These are phyloP conservation scores for Chiroxiphia lanceolata DNA, from an alignment of 2,797 vertebrate species.

Conservation along the genomic window DNA sequence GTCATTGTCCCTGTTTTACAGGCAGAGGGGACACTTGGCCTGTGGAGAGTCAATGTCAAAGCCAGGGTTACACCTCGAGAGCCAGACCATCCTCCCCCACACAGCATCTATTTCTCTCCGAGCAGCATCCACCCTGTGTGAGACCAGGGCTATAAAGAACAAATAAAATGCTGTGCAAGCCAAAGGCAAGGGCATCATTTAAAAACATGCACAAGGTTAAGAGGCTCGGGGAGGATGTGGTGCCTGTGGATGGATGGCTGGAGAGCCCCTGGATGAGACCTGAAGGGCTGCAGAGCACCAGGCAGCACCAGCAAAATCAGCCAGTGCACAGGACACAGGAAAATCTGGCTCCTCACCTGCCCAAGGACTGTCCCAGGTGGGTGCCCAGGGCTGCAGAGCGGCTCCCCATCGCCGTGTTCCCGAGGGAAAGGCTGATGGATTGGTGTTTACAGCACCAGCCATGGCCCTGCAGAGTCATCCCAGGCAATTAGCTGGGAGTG, in stretches of 20 bases:
- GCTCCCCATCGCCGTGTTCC: rapidly evolving
- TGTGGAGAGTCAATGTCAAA: background rate
- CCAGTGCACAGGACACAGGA: background rate
- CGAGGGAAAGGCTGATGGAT: background rate
- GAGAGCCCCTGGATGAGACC: background rate
- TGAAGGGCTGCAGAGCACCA: background rate
- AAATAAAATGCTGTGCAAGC: slow-evolving; percentile 45
- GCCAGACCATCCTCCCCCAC: background rate
- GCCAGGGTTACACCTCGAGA: background rate
- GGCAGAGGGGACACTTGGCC: background rate
- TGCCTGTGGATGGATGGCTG: background rate
- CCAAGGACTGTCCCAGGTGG: background rate
- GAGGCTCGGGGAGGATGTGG: background rate
- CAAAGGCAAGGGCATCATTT: slow-evolving; percentile 11
- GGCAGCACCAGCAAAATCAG: background rate
- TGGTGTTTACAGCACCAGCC: background rate
- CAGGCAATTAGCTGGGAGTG: background rate
- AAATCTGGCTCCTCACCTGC: background rate
- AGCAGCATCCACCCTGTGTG: background rate
- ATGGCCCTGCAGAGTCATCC: background rate
- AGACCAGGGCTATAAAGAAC: slow-evolving; percentile 13
- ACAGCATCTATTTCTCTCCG: background rate
- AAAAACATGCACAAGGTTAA: slow-evolving; percentile 39
- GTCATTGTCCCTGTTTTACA: rapidly evolving
- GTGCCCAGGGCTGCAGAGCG: background rate